Evolutionary conservation across 2,888 invertebrate genomes (phyloP), one percentile per base, ranked within the genome.

Genomic region (Osedax fenrisi): DNA sequence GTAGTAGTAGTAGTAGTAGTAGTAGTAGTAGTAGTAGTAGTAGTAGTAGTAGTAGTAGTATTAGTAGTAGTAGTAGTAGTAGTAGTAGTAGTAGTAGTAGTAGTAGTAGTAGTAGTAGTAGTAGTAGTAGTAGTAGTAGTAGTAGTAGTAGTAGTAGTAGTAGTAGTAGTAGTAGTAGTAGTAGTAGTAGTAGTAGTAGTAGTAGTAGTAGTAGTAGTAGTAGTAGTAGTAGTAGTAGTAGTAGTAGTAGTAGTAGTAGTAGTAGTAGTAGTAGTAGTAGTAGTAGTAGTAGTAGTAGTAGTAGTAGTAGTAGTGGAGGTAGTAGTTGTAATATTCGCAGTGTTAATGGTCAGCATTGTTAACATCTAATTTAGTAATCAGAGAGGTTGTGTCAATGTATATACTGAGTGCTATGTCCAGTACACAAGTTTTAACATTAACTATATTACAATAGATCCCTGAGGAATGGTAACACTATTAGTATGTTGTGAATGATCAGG

Each of bases 271-370:
- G 69, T 61, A 77, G 78, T 87, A 23, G 84, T 84, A 79, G 85
- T 90, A 0, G 86, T 86, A 71, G 88, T 92, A 76, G 75, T 75
- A 75, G 75, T 72, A 75, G 75, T 66, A 76, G 75, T 76, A 66
- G 72, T 75, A 76, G 75, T 72, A 76, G 72, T 75, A 72, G 71
- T 74, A 69, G 17, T 75, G 10, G 67, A 26, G 25, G 17, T 72
- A 24, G 23, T 59, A 17, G 2, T 68, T 23, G 0, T 73, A 61
- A 22, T 73, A 61, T 25, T 59, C 62, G 26, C 27, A 26, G 3
- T 26, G 62, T 10, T 73, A 0, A 69, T 25, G 26, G 1, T n/a
- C 62, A 73, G 24, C 64, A 2, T 73, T 21, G 2, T 62, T 64
- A 23, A n/a, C 5, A 5, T 56, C 21, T n/a, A 10, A n/a, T 10